Evolutionary conservation across 2,113 vertebrate species (phyloP).

Genomic region (Epinephelus moara): DNA sequence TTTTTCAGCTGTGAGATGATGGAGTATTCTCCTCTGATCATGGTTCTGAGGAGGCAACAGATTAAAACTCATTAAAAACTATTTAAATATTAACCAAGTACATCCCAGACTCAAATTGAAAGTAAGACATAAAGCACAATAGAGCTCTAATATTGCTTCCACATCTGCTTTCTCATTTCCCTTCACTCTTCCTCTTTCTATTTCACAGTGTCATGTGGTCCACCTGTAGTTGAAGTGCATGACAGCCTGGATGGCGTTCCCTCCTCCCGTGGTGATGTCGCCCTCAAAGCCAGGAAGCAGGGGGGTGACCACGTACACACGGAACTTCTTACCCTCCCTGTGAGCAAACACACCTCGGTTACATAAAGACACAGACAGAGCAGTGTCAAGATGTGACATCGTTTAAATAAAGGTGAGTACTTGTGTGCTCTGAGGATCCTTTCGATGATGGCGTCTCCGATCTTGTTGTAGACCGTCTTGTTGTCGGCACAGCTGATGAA

Average conservation of each 20-base stretch:
- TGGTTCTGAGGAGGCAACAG: conserved; percentile 86
- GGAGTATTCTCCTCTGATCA: conserved; percentile 95
- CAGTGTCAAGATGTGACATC: neutral
- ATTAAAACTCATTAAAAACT: neutral
- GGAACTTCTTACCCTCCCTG: conserved; percentile 91
- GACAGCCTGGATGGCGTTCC: conserved; percentile 93
- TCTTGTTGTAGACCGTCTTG: conserved; percentile 93
- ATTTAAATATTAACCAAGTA: neutral
- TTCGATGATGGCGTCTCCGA: conserved; percentile 93
- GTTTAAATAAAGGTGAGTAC: conserved; percentile 76
- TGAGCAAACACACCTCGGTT: conserved; percentile 13
- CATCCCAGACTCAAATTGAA: neutral
- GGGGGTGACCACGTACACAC: conserved; percentile 95
- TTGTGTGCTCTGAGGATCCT: conserved; percentile 96
- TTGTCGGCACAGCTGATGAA: conserved; percentile 98
- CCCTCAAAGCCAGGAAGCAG: conserved; percentile 97
- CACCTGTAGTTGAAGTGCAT: conserved; percentile 99
- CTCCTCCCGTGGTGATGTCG: conserved; percentile 96
- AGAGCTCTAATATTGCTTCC: neutral
- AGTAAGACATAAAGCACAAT: neutral
- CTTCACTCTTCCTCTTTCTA: conserved; percentile 12
- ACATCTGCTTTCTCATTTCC: conserved; percentile 3
- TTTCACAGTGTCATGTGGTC: neutral
- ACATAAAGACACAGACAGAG: neutral
- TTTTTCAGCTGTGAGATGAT: conserved; percentile 93